A percentile compares a stretch with the other conserved stretches of the same genome.
Conservation (phyloP, 2,113 vertebrate species). For the Gymnobelideus leadbeateri region DNA sequence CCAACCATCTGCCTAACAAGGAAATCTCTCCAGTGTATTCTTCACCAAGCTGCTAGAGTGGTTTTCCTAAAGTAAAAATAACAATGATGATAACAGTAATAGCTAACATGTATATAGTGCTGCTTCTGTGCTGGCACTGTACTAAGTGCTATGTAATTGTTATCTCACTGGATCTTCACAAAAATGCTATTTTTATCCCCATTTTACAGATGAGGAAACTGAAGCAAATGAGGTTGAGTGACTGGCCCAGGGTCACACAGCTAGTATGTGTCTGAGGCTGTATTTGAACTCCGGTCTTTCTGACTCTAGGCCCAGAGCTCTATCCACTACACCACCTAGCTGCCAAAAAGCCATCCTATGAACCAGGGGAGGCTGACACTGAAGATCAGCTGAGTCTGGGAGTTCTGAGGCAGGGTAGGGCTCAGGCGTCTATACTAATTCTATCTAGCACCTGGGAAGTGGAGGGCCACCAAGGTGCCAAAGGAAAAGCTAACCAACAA, state of each 20-base stretch:
- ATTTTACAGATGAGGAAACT: constrained; percentile 9
- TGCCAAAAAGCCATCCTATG: background rate
- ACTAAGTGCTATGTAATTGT: background rate
- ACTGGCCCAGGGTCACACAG: background rate
- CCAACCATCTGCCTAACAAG: background rate
- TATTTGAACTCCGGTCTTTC: background rate
- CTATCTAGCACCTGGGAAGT: background rate
- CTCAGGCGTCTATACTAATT: background rate
- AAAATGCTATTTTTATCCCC: background rate
- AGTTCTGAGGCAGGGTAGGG: background rate
- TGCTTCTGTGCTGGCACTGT: background rate
- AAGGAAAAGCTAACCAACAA: background rate
- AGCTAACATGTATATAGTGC: background rate
- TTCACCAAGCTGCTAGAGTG: background rate
- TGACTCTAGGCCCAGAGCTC: too few relatives aligned
- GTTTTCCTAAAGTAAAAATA: background rate
- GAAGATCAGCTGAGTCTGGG: background rate
- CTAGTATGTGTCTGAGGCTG: background rate
- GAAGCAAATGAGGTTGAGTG: background rate
- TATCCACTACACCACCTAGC: background rate
- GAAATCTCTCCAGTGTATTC: background rate
- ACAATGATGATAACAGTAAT: background rate
- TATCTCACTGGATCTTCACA: background rate
- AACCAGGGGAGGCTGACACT: background rate
- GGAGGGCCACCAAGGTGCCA: background rate